Conservation (phyloP, 2,888 invertebrate species). For the Pachycephus smyrnensis region DNA sequence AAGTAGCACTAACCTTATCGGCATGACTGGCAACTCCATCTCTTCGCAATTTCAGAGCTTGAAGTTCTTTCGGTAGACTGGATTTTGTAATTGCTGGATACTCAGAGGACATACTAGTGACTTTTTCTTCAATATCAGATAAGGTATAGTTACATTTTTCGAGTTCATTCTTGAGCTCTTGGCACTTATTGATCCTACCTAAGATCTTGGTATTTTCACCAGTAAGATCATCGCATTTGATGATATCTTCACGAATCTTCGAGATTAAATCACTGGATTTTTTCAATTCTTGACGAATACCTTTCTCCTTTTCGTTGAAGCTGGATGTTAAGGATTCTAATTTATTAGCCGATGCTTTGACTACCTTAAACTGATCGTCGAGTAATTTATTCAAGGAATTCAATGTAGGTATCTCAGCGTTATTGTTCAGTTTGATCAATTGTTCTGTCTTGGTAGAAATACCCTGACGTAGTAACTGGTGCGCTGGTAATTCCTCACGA, state of each 20-base stretch:
- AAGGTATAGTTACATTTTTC: constrained; percentile 76
- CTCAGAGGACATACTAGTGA: constrained; percentile 77
- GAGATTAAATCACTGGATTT: constrained; percentile 77
- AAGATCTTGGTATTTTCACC: constrained; percentile 89
- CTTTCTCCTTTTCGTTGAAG: constrained; percentile 80
- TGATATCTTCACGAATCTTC: constrained; percentile 83
- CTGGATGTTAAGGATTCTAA: constrained; percentile 80
- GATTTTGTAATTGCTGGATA: constrained; percentile 85
- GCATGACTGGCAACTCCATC: constrained; percentile 83
- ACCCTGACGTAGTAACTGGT: constrained; percentile 80
- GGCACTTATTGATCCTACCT: constrained; percentile 81
- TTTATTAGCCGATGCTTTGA: constrained; percentile 79
- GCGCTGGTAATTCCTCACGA: constrained; percentile 85
- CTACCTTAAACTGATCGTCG: constrained; percentile 81
- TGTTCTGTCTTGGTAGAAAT: constrained; percentile 85
- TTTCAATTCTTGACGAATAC: constrained; percentile 80
- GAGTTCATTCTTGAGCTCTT: constrained; percentile 79
- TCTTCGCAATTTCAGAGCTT: constrained; percentile 85
- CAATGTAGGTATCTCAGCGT: constrained; percentile 76
- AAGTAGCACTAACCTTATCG: constrained; percentile 79
- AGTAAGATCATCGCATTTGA: constrained; percentile 89
- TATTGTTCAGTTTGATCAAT: constrained; percentile 79
- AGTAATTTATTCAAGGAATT: constrained; percentile 76
- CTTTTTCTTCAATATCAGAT: constrained; percentile 76
- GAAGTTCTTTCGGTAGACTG: constrained; percentile 83